Evolutionary conservation across 1,140 invertebrate genomes (phyloP).

Genomic region (Arion vulgaris): DNA sequence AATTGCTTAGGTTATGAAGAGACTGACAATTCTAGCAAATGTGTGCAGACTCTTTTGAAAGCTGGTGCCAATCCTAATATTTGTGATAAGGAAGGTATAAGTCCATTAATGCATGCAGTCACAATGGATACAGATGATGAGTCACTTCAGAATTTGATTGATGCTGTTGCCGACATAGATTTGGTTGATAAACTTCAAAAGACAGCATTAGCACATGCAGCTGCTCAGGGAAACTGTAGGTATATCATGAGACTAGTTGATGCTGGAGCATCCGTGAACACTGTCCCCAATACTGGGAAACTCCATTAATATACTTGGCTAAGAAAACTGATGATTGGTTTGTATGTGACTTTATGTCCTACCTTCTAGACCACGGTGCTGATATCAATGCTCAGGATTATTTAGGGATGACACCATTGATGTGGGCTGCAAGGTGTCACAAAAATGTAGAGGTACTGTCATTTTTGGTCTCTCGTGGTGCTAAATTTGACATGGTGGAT

Average conservation of each 20-base stretch:
- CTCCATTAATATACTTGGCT: neutral
- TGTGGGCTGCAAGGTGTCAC: neutral
- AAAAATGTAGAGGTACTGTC: neutral
- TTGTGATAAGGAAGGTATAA: constrained; percentile 7
- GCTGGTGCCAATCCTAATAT: neutral
- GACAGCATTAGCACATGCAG: neutral
- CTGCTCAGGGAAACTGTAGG: neutral
- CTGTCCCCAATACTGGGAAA: neutral
- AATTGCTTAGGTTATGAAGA: no score
- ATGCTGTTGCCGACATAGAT: neutral
- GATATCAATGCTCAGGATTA: neutral
- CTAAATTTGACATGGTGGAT: neutral
- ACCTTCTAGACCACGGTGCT: neutral
- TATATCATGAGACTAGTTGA: neutral
- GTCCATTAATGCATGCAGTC: neutral
- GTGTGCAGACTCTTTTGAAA: neutral
- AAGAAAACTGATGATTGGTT: neutral
- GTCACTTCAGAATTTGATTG: neutral
- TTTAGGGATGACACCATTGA: neutral
- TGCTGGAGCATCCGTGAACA: neutral
- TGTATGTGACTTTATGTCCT: neutral
- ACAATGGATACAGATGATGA: neutral
- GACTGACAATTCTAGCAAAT: neutral
- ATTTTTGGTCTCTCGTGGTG: neutral
- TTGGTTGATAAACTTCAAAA: neutral